These are phyloP conservation scores for Imbricaverruca yamaguchii DNA, from an alignment of 2,888 invertebrate genomes.

Conservation along the genomic window DNA sequence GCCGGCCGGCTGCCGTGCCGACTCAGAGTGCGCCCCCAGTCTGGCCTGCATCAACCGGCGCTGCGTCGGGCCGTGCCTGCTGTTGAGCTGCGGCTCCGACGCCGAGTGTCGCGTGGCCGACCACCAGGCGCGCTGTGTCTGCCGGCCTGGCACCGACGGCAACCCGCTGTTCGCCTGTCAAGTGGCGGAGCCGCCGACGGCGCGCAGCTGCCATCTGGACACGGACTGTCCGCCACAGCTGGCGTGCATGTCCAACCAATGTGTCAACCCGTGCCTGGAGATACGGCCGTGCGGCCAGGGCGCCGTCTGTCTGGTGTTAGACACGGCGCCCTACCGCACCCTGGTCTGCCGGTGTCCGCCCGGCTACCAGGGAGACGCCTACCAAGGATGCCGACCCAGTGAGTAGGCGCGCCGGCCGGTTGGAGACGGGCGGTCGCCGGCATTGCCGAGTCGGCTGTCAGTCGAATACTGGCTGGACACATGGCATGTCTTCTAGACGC, in stretches of 20 bases:
- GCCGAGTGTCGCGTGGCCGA: conserved; percentile 60
- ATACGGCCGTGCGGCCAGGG: conserved; percentile 40
- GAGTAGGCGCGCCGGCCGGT: conserved; percentile 38
- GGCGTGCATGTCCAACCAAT: conserved; percentile 30
- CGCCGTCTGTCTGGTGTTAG: conserved; percentile 51
- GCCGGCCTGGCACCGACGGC: conserved; percentile 66
- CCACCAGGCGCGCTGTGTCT: conserved; percentile 57
- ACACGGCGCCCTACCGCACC: conserved; percentile 35
- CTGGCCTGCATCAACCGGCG: conserved; percentile 54
- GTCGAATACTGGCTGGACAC: no score
- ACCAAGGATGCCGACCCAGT: conserved; percentile 48
- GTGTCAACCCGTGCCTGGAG: conserved; percentile 36
- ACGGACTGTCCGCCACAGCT: conserved; percentile 29
- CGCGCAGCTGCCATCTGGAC: conserved; percentile 39
- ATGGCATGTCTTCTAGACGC: no score
- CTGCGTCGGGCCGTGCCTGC: conserved; percentile 57
- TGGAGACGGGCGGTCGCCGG: no score
- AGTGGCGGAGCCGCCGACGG: conserved; percentile 37
- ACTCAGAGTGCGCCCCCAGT: conserved; percentile 36
- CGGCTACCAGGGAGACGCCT: conserved; percentile 34
- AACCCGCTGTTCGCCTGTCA: conserved; percentile 57
- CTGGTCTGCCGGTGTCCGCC: conserved; percentile 36
- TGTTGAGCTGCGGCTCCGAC: conserved; percentile 63
- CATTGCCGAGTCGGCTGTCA: no score
- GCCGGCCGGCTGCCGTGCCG: conserved; percentile 39